A percentile compares a stretch with the other conserved stretches of the same genome.
These are phyloP conservation scores for Fregetta grallaria DNA, from an alignment of 2,113 vertebrate genomes.

Conservation along the genomic window DNA sequence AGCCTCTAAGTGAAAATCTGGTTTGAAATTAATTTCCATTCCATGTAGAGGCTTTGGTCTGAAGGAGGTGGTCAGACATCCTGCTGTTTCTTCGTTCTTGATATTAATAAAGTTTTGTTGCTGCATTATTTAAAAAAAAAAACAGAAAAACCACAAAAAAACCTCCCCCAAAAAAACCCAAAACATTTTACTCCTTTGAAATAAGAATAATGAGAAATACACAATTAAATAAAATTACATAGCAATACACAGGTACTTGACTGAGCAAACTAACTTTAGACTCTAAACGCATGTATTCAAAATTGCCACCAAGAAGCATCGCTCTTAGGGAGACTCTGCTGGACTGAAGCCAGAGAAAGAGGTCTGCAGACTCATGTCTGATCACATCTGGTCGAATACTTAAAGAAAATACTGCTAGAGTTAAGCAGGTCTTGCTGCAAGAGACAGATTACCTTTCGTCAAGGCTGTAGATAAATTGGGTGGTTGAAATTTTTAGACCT, in stretches of 20 bases:
- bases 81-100: neutral
- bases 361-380: neutral
- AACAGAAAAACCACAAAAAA: no score
- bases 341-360: neutral
- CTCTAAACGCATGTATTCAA: neutral
- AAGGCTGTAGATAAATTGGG: neutral
- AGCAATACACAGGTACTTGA: neutral
- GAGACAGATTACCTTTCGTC: neutral
- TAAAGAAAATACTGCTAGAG: neutral
- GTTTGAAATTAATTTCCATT: neutral
- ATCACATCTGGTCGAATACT: neutral
- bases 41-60: neutral
- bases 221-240: neutral
- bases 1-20: neutral
- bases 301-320: neutral
- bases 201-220: neutral
- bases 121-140: neutral
- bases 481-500: neutral
- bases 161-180: neutral
- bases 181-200: neutral
- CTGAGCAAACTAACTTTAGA: neutral
- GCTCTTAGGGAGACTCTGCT: neutral
- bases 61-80: neutral
- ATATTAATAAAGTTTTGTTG: neutral
- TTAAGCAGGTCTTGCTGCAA: neutral